Evolutionary conservation across 2,888 invertebrate species (phyloP), one percentile per base, ranked within the genome.

Genomic region (Netelia fuscicornis): DNA sequence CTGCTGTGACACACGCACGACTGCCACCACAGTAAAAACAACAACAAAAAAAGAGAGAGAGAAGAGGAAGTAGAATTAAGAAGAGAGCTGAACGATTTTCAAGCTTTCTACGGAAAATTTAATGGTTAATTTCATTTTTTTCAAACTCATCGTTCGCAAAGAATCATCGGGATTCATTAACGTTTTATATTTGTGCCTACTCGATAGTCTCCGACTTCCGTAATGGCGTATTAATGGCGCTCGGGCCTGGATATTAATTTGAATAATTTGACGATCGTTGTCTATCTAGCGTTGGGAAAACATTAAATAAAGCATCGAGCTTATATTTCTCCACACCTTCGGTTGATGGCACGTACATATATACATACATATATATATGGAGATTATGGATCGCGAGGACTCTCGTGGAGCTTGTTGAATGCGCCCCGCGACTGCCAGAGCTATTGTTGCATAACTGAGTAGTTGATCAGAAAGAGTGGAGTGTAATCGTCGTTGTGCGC

Each of bases 361-460:
- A 20, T 25, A 25, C 13, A n/a, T 25, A 25, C 2, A 25, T 25
- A 25, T 25, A 25, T 25, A 25, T 25, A 25, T 85, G 89, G 88
- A 90, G 89, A 90, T 88, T 87, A 85, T 88, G 84, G 89, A 89
- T 88, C 87, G 84, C n/a, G 72, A 68, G 80, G 54, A 72, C 48
- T 75, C 77, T 60, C 58, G 78, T 72, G 54, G 20, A 64, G 71
- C 70, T 56, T 54, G 76, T 62, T 52, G 52, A 74, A 67, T 74
- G 74, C 75, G 64, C 70, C 64, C 78, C 78, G 75, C 78, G 65
- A 56, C 52, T 65, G 81, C 56, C 67, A 75, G 37, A 87, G 90
- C 88, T 90, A 92, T 92, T 91, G 89, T 91, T 91, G 92, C 92
- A 92, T 92, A 92, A 87, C 89, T 90, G 88, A 92, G 92, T 91